These are phyloP conservation scores for Tetramorium simillimum DNA, from an alignment of 1,140 invertebrate species.

Conservation along the genomic window DNA sequence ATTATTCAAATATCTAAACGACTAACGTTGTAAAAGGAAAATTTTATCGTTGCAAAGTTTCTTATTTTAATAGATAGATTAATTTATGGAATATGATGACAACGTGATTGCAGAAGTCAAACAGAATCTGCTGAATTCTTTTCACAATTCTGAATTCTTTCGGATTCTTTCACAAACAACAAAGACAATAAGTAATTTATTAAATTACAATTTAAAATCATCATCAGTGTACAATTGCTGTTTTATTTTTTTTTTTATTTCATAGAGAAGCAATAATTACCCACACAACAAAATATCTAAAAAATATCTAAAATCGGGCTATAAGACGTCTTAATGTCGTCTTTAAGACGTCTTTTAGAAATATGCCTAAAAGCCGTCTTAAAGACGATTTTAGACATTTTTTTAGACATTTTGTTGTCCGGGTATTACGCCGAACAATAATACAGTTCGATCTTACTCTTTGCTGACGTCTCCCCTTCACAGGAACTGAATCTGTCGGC, in stretches of 20 bases:
- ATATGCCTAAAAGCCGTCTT: too few species aligned
- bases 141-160: background rate
- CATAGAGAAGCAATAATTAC: background rate
- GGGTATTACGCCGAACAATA: background rate
- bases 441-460: conserved; percentile 58
- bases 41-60: background rate
- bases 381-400: too few species aligned
- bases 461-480: conserved; percentile 72
- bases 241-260: background rate
- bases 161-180: background rate
- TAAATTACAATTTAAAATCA: background rate
- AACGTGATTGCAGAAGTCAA: too few species aligned
- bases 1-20: background rate
- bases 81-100: too few species aligned
- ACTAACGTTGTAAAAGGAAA: background rate
- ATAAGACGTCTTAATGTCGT: too few species aligned
- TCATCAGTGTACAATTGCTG: background rate
- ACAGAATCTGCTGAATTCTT: background rate
- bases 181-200: background rate
- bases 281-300: too few species aligned
- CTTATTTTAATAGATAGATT: background rate
- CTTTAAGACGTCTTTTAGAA: too few species aligned
- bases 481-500: conserved; percentile 60
- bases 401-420: too few species aligned
- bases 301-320: too few species aligned